Evolutionary conservation across 2,113 vertebrate genomes (phyloP).

Genomic region (Otocyon megalotis): DNA sequence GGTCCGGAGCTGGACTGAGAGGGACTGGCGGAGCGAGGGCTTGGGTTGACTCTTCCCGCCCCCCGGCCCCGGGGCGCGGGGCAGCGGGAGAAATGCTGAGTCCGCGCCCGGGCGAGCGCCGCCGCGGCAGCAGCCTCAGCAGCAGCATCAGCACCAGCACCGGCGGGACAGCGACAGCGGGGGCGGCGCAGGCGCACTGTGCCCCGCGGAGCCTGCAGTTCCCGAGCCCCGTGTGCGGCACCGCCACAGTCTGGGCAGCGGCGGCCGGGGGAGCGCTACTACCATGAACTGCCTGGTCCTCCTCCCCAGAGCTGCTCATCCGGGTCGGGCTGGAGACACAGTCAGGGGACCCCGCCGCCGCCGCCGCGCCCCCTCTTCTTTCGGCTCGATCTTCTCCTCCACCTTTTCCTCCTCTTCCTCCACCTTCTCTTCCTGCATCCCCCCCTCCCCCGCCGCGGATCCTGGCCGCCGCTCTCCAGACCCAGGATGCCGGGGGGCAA

Average conservation of each 20-base stretch:
- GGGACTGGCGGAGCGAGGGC: not conserved
- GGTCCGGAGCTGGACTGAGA: not conserved
- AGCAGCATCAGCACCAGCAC: slow-evolving; percentile 67
- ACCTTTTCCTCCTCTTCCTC: slow-evolving; percentile 74
- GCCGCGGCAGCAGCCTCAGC: slow-evolving; percentile 45
- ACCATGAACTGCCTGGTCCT: slow-evolving; percentile 91
- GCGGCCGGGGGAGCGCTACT: slow-evolving; percentile 88
- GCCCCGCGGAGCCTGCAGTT: slow-evolving; percentile 84
- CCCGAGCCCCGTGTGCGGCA: slow-evolving; percentile 83
- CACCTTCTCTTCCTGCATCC: slow-evolving; percentile 77
- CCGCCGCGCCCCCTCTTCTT: slow-evolving; percentile 77
- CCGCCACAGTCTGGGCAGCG: slow-evolving; percentile 85
- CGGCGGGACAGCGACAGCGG: slow-evolving; percentile 84
- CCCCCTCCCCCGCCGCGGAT: slow-evolving; percentile 85
- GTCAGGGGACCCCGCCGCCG: slow-evolving; percentile 80
- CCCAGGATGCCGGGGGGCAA: slow-evolving; percentile 99
- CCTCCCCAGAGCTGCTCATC: slow-evolving; percentile 89
- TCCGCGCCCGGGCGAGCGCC: slow-evolving; percentile 46
- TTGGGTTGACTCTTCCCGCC: not conserved
- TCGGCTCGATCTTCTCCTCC: slow-evolving; percentile 64
- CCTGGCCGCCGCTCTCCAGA: slow-evolving; percentile 88
- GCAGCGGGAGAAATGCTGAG: slow-evolving; percentile 66
- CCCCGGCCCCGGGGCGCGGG: slow-evolving; percentile 7
- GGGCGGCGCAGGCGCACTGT: slow-evolving; percentile 85
- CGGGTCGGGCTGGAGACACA: slow-evolving; percentile 85